Evolutionary conservation across 2,888 invertebrate genomes (phyloP), one percentile per base, ranked within the genome.

Genomic region (Xestoiulus laeticollis): DNA sequence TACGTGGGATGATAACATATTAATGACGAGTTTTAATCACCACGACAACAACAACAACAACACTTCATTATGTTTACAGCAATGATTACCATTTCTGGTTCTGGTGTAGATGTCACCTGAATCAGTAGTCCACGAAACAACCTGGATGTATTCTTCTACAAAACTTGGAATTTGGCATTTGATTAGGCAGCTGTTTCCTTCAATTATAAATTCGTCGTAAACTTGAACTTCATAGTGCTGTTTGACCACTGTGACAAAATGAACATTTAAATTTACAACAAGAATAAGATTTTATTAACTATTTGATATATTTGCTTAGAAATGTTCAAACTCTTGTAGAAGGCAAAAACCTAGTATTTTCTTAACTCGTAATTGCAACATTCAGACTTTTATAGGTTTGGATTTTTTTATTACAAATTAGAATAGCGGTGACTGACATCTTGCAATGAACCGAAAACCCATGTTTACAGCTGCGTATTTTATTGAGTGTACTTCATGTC

Each of bases 211-310:
- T 26, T 87, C 84, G 38, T 87, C 87, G 43, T 87, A 87, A 53
- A 87, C 87, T 68, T 87, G 87, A n/a, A 87, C 85, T 68, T 87
- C 87, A 22, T 87, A 87, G 85, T 87, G 87, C 38, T 87, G 87
- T 44, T 87, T 87, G 30, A 87, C 85, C 85, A 87, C 87, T 87
- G 83, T 22, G 85, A 85, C 3, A 87, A 53, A 32, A 53, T 53
- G 53, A 53, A 53, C 16, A 53, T 38, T 38, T 38, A 38, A 8
- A 38, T 5, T 38, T 38, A 38, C 38, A 38, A n/a, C n/a, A n/a
- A n/a, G n/a, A n/a, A n/a, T n/a, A n/a, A n/a, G n/a, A n/a, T n/a
- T n/a, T n/a, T n/a, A n/a, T n/a, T n/a, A n/a, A n/a, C n/a, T n/a
- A n/a, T n/a, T n/a, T n/a, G n/a, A n/a, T n/a, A n/a, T n/a, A n/a